Base-by-base conservation (phyloP, 30 jellyfish, hydroid and myxozoan genomes). In the Aurelia aurita complex sp. Pacific region DNA sequence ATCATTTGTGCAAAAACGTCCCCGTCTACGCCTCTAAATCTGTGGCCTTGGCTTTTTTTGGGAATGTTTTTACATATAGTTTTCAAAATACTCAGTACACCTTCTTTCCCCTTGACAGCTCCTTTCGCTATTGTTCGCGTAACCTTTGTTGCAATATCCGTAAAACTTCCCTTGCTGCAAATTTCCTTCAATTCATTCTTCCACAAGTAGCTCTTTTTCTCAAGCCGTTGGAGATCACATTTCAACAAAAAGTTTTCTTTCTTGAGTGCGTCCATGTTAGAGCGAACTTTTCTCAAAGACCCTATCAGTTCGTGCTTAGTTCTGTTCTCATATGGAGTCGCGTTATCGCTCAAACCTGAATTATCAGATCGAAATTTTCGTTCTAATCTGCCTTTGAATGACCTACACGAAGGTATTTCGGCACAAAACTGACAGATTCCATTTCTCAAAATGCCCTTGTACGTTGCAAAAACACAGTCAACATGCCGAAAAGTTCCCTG, bases 11-110 rank as follows among this genome's bases (percentile, higher is more conserved):
- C 35, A 62, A 77, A 77, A 10, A 62, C 52, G 67, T 77, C 33
- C 63, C 87, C 87, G 17, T 62, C 87, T 12, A 61, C 69, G 23
- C 77, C 87, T 62, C 50, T 60, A 40, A 12, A 77, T 59, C 86
- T 59, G 43, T 51, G 88, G 66, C 88, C 66, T 74, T 32, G 18
- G 69, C 69, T 60, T 6, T 60, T 60, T 60, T 14, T 73, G 50
- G 69, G 69, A 60, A 60, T 60, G 69, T 60, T 60, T 60, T 19
- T 7, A 19, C 69, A 60, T 4, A 60, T 61, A 13, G 36, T 61
- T 13, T 74, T 74, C 53, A 74, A 53, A 16, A 74, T 53, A 54
- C 74, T 74, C 85, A 74, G 17, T 50, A 51, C 34, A 38, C 73
- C 85, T 46, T 74, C 85, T 74, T 19, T 53, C 18, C 85, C 85